phyloP scores from a whole-genome alignment of 1,140 invertebrate genomes.

The Bombyx mori region ASM3026992v2 NC_085126.1:2331501-2332000 shows the following conservation, averaged over 20 bases:
- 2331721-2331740: slow-evolving; percentile 76
- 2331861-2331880: too few relatives aligned
- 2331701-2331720: slow-evolving; percentile 76
- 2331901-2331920: too few relatives aligned
- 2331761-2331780: slow-evolving; percentile 80
- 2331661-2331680: slow-evolving; percentile 38
- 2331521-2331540: too few relatives aligned
- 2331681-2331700: slow-evolving; percentile 41
- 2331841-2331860: too few relatives aligned
- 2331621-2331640: slow-evolving; percentile 60
- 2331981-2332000: too few relatives aligned
- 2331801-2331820: too few relatives aligned
- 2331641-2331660: slow-evolving; percentile 60
- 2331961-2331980: too few relatives aligned
- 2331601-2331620: slow-evolving; percentile 40
- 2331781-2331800: slow-evolving; percentile 46
- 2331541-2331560: slow-evolving; percentile 36
- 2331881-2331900: too few relatives aligned
- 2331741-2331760: slow-evolving; percentile 76
- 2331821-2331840: too few relatives aligned
- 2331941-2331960: too few relatives aligned
- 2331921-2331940: too few relatives aligned
- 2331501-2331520: slow-evolving; percentile 14
- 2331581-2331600: slow-evolving; percentile 50
- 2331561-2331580: slow-evolving; percentile 65